Conservation (phyloP, 2,888 invertebrate genomes). For the Pedicia rivosa region DNA sequence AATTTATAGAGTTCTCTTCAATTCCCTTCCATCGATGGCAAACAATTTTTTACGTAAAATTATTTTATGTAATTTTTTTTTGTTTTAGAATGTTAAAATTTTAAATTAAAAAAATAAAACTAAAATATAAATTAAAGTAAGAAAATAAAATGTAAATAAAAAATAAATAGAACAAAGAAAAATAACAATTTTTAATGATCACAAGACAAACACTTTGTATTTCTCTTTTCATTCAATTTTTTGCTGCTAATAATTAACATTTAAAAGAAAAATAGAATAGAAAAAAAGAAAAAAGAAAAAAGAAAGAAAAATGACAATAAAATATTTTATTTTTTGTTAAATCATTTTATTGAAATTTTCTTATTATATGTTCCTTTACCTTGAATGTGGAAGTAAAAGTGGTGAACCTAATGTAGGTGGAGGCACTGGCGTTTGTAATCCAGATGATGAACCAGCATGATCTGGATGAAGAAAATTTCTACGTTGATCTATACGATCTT, state of each 20-base stretch:
- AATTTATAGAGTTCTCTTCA: too few relatives aligned
- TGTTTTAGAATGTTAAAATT: too few relatives aligned
- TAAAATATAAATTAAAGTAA: too few relatives aligned
- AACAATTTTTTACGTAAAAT: too few relatives aligned
- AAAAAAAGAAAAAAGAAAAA: not conserved
- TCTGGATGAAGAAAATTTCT: constrained; percentile 79
- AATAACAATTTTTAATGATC: too few relatives aligned
- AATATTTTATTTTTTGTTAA: too few relatives aligned
- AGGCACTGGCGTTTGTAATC: constrained; percentile 23
- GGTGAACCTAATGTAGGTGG: constrained; percentile 34
- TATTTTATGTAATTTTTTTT: too few relatives aligned
- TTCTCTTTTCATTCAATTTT: not conserved
- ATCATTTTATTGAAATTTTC: not conserved
- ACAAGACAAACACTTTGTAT: not conserved
- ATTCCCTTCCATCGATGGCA: too few relatives aligned
- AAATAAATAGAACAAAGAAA: too few relatives aligned
- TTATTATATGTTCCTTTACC: constrained; percentile 24
- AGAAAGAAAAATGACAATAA: not conserved
- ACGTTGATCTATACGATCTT: constrained; percentile 66
- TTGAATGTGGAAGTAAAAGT: constrained; percentile 39
- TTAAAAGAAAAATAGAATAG: constrained; percentile 1
- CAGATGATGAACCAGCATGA: constrained; percentile 48
- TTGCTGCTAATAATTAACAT: not conserved
- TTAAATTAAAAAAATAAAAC: too few relatives aligned
- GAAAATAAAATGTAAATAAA: too few relatives aligned